phyloP scores from a whole-genome alignment of 2,797 vertebrate genomes.

The Bradypus variegatus region DNA sequence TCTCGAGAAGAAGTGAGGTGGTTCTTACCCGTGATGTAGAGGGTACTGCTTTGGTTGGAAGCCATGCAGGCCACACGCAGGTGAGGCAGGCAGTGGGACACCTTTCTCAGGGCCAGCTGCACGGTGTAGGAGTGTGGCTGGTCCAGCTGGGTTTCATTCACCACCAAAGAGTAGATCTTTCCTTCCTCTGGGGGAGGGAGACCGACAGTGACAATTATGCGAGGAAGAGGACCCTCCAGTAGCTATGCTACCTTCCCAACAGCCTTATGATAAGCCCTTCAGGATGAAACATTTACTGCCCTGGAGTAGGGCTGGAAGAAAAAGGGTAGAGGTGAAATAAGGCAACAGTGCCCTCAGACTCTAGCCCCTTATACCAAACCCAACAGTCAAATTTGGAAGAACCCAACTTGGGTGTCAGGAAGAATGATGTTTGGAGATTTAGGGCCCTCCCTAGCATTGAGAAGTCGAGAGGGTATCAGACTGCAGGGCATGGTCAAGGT shows the following conservation, averaged over 20 bases:
- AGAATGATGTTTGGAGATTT: background rate
- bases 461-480: background rate
- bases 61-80: conserved; percentile 64
- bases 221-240: background rate
- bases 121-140: conserved; percentile 69
- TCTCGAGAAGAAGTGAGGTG: background rate
- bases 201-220: background rate
- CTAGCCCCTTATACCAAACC: background rate
- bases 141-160: conserved; percentile 73
- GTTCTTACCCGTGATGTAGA: conserved; percentile 71
- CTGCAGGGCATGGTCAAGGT: background rate
- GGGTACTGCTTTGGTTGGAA: conserved; percentile 70
- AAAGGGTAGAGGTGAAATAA: background rate
- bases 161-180: conserved; percentile 71
- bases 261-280: background rate
- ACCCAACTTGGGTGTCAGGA: background rate
- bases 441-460: background rate
- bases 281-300: background rate
- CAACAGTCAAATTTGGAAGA: background rate
- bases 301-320: background rate
- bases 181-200: conserved; percentile 67
- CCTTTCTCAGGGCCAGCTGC: conserved; percentile 68
- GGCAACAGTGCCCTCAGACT: background rate
- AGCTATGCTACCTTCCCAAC: background rate
- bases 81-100: conserved; percentile 67